Conservation (phyloP, 2,797 vertebrate species). For the Pseudotriccus pelzelni region DNA sequence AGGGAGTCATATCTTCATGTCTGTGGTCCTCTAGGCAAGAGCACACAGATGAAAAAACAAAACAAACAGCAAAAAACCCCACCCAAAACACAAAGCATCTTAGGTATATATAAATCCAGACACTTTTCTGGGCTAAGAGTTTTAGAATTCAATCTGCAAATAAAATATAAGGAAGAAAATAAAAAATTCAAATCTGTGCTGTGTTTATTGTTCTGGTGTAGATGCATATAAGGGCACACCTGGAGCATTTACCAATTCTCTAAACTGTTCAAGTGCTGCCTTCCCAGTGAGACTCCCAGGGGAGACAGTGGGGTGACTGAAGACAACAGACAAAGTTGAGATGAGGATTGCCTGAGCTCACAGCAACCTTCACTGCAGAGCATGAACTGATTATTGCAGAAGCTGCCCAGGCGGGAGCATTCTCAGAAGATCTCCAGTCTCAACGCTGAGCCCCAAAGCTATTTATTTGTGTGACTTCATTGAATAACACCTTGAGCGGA, state of each 20-base stretch:
- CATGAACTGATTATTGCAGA: not conserved
- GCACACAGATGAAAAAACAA: not conserved
- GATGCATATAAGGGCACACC: not conserved
- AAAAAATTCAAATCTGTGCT: not conserved
- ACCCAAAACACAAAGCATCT: not conserved
- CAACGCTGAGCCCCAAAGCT: not conserved
- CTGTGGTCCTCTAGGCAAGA: not conserved
- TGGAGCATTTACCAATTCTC: not conserved
- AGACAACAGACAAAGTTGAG: not conserved
- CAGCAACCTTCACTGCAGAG: not conserved
- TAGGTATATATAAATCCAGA: not conserved
- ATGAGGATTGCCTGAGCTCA: not conserved
- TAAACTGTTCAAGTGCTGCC: not conserved
- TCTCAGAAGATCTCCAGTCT: not conserved
- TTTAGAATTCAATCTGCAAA: not conserved
- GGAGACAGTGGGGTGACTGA: not conserved
- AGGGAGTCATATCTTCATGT: not conserved
- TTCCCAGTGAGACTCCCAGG: not conserved
- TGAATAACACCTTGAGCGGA: not conserved
- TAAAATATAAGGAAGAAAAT: not conserved
- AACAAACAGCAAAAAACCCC: too few species aligned
- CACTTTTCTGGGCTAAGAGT: not conserved
- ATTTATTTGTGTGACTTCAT: not conserved
- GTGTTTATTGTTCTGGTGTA: not conserved
- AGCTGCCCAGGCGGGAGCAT: not conserved